Conservation (phyloP, 2,797 vertebrate genomes). For the Sciaenops ocellatus region DNA sequence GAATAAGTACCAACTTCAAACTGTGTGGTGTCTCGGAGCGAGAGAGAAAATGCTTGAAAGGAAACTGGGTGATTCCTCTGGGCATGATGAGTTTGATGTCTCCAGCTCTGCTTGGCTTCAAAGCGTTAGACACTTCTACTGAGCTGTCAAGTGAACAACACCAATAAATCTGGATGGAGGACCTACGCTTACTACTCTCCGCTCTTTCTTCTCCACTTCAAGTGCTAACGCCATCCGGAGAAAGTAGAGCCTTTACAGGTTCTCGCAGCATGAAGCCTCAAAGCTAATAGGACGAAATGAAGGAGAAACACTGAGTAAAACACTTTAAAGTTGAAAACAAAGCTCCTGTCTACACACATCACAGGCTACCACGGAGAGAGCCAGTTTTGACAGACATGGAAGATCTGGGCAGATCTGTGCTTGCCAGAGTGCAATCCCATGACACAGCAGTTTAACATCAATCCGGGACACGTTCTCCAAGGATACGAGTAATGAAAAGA, state of each 20-base stretch:
- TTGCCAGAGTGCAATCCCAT: slow-evolving; percentile 58
- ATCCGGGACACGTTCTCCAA: slow-evolving; percentile 34
- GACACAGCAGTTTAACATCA: slow-evolving; percentile 69
- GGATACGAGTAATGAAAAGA: slow-evolving; percentile 52
- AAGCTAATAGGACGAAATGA: slow-evolving; percentile 64
- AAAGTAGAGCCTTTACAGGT: slow-evolving; percentile 25
- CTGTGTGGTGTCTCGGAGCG: slow-evolving; percentile 40
- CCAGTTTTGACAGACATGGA: slow-evolving; percentile 52
- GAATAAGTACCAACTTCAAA: slow-evolving; percentile 51
- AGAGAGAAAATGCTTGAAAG: slow-evolving; percentile 39
- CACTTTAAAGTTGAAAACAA: slow-evolving; percentile 58
- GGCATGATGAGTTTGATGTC: slow-evolving; percentile 57
- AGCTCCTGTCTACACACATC: slow-evolving; percentile 64
- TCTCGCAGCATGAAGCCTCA: slow-evolving; percentile 54
- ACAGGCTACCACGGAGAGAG: slow-evolving; percentile 32
- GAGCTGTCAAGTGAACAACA: slow-evolving; percentile 54
- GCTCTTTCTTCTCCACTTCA: slow-evolving; percentile 43
- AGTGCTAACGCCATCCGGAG: slow-evolving; percentile 30
- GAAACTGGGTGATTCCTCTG: slow-evolving; percentile 61
- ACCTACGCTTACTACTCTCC: slow-evolving; percentile 18
- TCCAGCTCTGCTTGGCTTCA: slow-evolving; percentile 52
- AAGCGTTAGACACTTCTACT: slow-evolving; percentile 44
- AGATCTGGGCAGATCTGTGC: slow-evolving; percentile 63
- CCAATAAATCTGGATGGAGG: slow-evolving; percentile 46
- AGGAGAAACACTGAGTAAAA: slow-evolving; percentile 55